phyloP scores from a whole-genome alignment of 2,888 invertebrate genomes.

The Leptopterna dolabrata region DNA sequence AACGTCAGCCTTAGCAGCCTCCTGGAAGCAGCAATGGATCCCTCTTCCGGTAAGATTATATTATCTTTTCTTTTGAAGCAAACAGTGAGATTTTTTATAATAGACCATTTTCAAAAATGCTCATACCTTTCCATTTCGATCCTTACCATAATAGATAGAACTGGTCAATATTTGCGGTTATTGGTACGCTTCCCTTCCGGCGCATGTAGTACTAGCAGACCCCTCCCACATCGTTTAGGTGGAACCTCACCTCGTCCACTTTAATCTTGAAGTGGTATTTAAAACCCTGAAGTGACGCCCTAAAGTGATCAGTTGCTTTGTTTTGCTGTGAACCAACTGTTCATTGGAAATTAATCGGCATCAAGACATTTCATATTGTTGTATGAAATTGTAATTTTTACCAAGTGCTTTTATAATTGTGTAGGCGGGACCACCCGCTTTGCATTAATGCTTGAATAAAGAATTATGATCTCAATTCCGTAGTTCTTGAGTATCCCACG shows the following conservation, averaged over 20 bases:
- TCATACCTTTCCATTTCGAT: neutral
- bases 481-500: neutral
- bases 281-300: neutral
- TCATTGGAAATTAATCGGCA: neutral
- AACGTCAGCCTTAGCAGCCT: conserved; percentile 53
- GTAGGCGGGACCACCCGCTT: neutral
- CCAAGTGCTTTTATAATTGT: neutral
- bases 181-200: neutral
- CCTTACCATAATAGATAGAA: neutral
- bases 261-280: neutral
- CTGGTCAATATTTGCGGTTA: neutral
- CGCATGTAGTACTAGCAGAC: neutral
- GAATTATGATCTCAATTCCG: neutral
- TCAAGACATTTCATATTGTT: neutral
- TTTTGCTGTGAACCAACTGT: neutral
- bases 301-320: neutral
- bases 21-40: conserved; percentile 50
- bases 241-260: neutral
- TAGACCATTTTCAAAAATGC: neutral
- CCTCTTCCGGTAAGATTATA: conserved; percentile 4
- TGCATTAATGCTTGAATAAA: neutral
- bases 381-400: neutral
- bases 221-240: neutral
- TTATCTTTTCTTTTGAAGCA: neutral
- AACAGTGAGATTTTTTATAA: neutral